Base-by-base conservation (phyloP, 35 echinoderm and acorn worm genomes). In the Apostichopus californicus region DNA sequence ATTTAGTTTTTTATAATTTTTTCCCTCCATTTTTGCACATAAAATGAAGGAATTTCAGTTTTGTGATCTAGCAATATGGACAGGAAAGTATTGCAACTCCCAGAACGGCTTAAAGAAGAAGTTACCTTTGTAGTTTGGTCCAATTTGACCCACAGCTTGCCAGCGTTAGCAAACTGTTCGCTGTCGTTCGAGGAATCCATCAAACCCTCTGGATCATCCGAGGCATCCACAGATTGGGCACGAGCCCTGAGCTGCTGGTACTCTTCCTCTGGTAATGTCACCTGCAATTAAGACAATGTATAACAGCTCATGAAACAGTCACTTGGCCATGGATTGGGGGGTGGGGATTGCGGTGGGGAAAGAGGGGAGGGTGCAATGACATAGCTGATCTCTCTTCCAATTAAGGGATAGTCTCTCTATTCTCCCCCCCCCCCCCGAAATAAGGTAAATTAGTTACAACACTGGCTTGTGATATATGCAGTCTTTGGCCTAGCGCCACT, bases 171-270 rank as follows among this genome's bases (percentile, higher is more conserved):
- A 81, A 82, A 80, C 81, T 86, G 66, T 82, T 94, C 89, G 14
- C 57, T 80, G 54, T 88, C 86, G 18, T 91, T 78, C 17, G 72
- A 78, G n/a, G 71, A n/a, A 28, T 57, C 20, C n/a, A 25, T 5
- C 15, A 18, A 12, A 12, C 25, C 73, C 56, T 73, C 63, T 12
- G 63, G 17, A 82, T 89, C 89, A 64, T 93, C 80, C 8, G 90
- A 82, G 77, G 91, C 34, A 34, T 93, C 82, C 55, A 86, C 80
- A 11, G 93, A 77, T 15, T 56, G 83, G 23, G 93, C 93, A 54
- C 92, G 93, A 0, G 96, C 91, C 79, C 93, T 97, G 21, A 97
- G 91, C 60, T 92, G 86, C 52, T 95, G 86, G 75, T 94, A 97
- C 46, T 97, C 93, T 9, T 89, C 89, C 34, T 91, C 88, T 56